Evolutionary conservation across 2,797 vertebrate genomes (phyloP).

Genomic region (Tenualosa thibaudeaui): DNA sequence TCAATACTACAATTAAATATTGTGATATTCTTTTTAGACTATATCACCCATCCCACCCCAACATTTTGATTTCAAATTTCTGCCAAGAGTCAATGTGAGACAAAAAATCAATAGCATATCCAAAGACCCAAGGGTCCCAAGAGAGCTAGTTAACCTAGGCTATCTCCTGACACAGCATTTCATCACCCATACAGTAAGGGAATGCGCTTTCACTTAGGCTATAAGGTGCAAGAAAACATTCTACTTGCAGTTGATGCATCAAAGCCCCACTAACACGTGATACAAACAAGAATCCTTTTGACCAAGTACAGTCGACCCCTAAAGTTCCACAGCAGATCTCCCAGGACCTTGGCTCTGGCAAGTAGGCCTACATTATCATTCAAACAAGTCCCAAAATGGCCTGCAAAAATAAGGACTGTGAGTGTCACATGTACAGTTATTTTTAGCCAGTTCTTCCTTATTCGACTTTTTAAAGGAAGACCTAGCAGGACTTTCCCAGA

Average conservation of each 20-base stretch:
- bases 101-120: background rate
- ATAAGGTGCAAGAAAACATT: background rate
- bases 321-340: conserved; percentile 33
- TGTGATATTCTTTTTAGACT: too few species aligned
- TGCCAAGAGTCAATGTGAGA: background rate
- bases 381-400: conserved; percentile 57
- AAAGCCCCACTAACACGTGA: background rate
- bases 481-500: background rate
- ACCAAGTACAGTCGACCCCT: conserved; percentile 21
- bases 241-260: background rate
- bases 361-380: conserved; percentile 20
- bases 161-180: background rate
- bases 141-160: background rate
- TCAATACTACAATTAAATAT: too few species aligned
- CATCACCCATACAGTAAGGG: background rate
- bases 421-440: conserved; percentile 48
- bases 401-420: conserved; percentile 38
- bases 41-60: too few species aligned
- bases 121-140: background rate
- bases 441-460: conserved; percentile 50
- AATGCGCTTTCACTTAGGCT: background rate
- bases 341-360: background rate
- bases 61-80: background rate
- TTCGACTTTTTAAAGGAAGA: conserved; percentile 14
- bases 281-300: conserved; percentile 12